A percentile compares a stretch with the other conserved stretches of the same genome.
phyloP scores from a whole-genome alignment of 2,888 invertebrate species.

The Melikaiella ostensackeni region DNA sequence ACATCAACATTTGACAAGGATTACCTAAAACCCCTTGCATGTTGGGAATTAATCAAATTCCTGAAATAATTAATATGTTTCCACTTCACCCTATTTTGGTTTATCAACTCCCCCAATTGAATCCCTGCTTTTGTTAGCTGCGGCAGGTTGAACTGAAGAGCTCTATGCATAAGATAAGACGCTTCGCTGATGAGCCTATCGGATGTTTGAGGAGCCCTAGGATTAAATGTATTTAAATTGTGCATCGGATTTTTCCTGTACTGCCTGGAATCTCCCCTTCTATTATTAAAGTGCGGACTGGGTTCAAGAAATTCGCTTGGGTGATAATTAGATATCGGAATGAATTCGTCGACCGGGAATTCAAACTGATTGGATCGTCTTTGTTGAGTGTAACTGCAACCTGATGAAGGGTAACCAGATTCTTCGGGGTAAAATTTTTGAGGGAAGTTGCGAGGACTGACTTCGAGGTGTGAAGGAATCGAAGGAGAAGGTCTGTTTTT shows the following conservation, averaged over 20 bases:
- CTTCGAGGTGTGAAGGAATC: neutral
- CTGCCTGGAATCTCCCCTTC: neutral
- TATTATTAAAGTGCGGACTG: neutral
- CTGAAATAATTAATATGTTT: neutral
- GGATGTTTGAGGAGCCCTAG: neutral
- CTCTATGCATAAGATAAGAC: neutral
- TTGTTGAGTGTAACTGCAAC: neutral
- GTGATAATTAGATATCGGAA: constrained; percentile 4
- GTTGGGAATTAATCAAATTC: neutral
- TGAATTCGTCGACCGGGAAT: constrained; percentile 6
- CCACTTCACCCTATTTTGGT: neutral
- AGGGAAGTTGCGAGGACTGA: neutral
- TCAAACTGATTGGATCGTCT: neutral
- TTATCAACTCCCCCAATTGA: neutral
- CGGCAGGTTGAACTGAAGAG: neutral
- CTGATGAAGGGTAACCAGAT: neutral
- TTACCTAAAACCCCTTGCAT: neutral
- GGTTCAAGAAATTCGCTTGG: neutral
- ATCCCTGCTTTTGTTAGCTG: neutral
- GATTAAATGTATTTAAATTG: neutral
- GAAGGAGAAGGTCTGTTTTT: neutral
- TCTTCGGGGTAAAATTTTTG: neutral
- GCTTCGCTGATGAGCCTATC: neutral
- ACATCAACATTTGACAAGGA: neutral
- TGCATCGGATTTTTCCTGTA: neutral